Conservation (phyloP, 1,140 invertebrate species). For the Acarapis woodi region DNA sequence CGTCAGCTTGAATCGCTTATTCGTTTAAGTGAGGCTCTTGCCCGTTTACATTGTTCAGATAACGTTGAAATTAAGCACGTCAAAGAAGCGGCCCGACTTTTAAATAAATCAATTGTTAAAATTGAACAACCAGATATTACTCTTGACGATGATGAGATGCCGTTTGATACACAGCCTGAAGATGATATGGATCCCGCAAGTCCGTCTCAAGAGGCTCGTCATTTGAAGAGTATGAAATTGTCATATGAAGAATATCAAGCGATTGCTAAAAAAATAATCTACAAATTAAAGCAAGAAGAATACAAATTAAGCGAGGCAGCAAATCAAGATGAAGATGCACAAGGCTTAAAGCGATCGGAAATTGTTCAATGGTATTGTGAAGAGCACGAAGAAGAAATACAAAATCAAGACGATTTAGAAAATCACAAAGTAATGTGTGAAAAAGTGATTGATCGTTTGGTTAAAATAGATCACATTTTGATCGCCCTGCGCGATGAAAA, state of each 20-base stretch:
- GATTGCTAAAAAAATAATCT: conserved; percentile 63
- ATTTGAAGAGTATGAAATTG: conserved; percentile 47
- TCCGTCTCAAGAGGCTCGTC: conserved; percentile 6
- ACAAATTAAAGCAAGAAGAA: conserved; percentile 62
- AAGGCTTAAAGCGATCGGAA: conserved; percentile 44
- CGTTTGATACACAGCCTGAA: conserved; percentile 5
- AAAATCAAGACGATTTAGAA: conserved; percentile 62
- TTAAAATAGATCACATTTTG: conserved; percentile 25
- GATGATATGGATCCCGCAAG: neutral
- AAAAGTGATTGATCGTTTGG: conserved; percentile 74
- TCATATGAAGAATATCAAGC: conserved; percentile 81
- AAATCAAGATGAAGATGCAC: conserved; percentile 22
- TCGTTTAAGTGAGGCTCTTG: conserved; percentile 78
- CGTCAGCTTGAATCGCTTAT: conserved; percentile 94
- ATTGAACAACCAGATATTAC: conserved; percentile 93
- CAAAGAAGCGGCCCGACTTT: conserved; percentile 61
- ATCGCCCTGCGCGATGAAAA: conserved; percentile 58
- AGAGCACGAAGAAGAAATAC: conserved; percentile 37
- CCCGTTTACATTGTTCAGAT: conserved; percentile 74
- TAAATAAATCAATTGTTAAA: conserved; percentile 94
- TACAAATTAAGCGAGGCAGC: conserved; percentile 18
- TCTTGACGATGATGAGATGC: conserved; percentile 21
- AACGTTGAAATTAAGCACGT: conserved; percentile 63
- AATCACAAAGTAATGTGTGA: conserved; percentile 69
- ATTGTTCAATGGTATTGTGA: conserved; percentile 83